Base-by-base conservation (phyloP, 2,113 vertebrate genomes). In the Melanostigma gelatinosum region DNA sequence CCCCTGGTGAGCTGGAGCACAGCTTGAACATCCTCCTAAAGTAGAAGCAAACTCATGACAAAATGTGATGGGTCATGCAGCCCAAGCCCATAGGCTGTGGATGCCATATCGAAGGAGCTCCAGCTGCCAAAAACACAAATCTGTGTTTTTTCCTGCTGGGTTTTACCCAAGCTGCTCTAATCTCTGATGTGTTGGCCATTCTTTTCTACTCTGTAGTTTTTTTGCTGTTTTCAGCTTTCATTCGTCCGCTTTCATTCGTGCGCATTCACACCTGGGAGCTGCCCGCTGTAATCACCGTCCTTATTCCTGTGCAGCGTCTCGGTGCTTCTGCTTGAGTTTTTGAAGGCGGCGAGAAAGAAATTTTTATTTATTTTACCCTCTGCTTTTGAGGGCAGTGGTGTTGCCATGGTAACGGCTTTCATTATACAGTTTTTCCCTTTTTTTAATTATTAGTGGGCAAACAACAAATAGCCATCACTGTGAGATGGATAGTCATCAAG, bases 361-460 rank as follows among this genome's bases (percentile, higher is more conserved):
- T 54, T 62, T 75, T 64, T 55, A 32, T 48, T 77, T 44, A 18
- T 40, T 44, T 0, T 5, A 54, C 36, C 29, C 50, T 68, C 52
- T 48, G 70, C 62, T 80, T 73, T 77, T 63, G 13, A 73, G 62
- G 48, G 29, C n/a, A 63, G 69, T 29, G 38, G 3, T 73, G 85
- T 88, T 88, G 66, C 82, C 80, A 89, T 87, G 75, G 87, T 48
- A 60, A 90, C 24, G 5, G 8, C 73, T 71, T 68, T 57, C 7
- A 27, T 76, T 80, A 64, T n/a, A 24, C 11, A 64, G 1, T 16
- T 38, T 9, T 29, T 74, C 1, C 29, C 10, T 2, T 52, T 66
- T 66, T 55, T 73, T 24, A 36, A 48, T 42, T 44, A 38, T 66
- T 29, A 13, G 48, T 20, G 29, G 27, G 55, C 34, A 36, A 67